Conservation (phyloP, 2,888 invertebrate genomes). For the Argyresthia goedartella region DNA sequence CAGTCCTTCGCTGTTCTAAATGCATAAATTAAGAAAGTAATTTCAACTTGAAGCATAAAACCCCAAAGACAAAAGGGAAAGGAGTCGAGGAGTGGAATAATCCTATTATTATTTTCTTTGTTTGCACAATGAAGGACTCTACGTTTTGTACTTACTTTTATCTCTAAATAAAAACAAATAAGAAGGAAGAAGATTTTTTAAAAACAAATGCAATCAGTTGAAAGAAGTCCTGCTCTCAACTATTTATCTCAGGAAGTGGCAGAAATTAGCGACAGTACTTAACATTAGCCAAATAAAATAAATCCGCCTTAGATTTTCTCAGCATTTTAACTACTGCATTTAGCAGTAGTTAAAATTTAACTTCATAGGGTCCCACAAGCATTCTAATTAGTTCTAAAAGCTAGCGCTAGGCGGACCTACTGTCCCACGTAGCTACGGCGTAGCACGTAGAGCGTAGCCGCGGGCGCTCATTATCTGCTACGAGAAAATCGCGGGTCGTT, state of each 20-base stretch:
- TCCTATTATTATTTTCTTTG: neutral
- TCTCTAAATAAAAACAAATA: too few species aligned
- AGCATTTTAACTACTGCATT: too few species aligned
- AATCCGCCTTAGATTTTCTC: too few species aligned
- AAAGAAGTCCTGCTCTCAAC: too few species aligned
- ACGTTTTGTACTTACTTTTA: too few species aligned
- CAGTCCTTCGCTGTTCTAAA: neutral
- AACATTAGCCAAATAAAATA: too few species aligned
- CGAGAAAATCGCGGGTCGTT: neutral
- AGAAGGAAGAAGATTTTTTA: too few species aligned
- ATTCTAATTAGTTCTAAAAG: constrained; percentile 1
- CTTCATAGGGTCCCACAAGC: neutral
- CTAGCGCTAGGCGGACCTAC: neutral
- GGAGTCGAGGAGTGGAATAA: neutral
- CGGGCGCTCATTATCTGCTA: constrained; percentile 7
- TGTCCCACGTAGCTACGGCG: constrained; percentile 1
- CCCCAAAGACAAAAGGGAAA: neutral
- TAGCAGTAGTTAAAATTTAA: neutral
- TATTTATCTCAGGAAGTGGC: too few species aligned
- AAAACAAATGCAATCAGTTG: too few species aligned
- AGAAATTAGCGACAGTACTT: too few species aligned
- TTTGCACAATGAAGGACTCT: neutral
- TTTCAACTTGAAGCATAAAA: neutral
- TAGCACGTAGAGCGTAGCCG: constrained; percentile 5
- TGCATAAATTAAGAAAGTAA: neutral